Evolutionary conservation across 2,888 invertebrate genomes (phyloP), one percentile per base, ranked within the genome.

Genomic region (Tribolium freemani): DNA sequence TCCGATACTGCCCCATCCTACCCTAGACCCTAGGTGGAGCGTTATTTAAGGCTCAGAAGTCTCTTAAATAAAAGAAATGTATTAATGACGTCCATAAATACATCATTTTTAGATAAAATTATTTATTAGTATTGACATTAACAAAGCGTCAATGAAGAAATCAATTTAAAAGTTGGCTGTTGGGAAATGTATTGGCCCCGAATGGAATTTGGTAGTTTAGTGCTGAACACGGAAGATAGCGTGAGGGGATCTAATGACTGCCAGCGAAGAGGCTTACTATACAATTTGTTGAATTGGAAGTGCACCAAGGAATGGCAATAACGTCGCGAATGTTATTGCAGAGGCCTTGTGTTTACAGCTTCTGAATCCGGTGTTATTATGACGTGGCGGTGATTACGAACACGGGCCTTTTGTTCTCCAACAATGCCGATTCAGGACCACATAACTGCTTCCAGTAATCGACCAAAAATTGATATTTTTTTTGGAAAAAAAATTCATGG

Each of bases 221-320:
- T 5, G 16, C 13, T 16, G 48, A 61, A 50, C 63, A 63, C 63
- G 63, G n/a, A 63, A 63, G 63, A 50, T 50, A 51, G 63, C 63
- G 63, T 63, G 63, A 51, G 63, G 50, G 51, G 63, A 63, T 13
- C 46, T 60, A 60, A 60, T 60, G 60, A 60, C 48, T 51, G 63
- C 51, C 50, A 48, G 31, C 63, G 63, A 60, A 60, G 48, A 60
- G 63, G 51, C 63, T 63, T 51, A 63, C 38, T 63, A 51, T 63
- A 63, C 63, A 63, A 63, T 63, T 50, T 63, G 63, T 63, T 63
- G 63, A 63, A 63, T 63, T 46, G 63, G 38, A 6, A 20, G 38
- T 50, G 51, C 38, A 63, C 30, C 63, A 63, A 51, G 51, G 63
- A 63, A 63, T 51, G 63, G 63, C 63, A 63, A 63, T 63, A 63